A percentile compares a stretch with the other conserved stretches of the same genome.
phyloP scores from a whole-genome alignment of 2,888 invertebrate genomes.

The Drosophila dives region DNA sequence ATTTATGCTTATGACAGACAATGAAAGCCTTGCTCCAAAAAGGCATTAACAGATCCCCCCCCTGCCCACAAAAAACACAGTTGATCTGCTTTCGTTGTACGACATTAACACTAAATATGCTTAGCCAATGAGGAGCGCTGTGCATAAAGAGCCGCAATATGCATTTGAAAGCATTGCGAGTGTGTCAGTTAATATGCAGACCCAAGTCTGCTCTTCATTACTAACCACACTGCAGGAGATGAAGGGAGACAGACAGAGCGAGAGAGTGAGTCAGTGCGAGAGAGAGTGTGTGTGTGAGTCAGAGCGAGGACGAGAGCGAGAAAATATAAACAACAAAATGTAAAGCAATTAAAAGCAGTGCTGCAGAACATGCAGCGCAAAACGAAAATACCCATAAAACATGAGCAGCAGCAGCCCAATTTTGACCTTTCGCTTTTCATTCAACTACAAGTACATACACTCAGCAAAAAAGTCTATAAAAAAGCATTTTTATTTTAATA shows the following conservation, averaged over 20 bases:
- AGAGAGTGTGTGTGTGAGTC: neutral
- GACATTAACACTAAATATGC: conserved; percentile 76
- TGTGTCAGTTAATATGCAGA: conserved; percentile 77
- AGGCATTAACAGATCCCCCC: neutral
- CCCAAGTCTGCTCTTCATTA: conserved; percentile 75
- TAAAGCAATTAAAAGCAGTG: conserved; percentile 81
- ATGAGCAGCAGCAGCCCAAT: conserved; percentile 72
- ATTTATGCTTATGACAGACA: conserved; percentile 79
- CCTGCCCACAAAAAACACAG: neutral
- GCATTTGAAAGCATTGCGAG: conserved; percentile 74
- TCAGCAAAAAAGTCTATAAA: neutral
- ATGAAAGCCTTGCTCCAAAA: conserved; percentile 62
- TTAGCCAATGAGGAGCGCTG: conserved; percentile 35
- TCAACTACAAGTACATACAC: neutral
- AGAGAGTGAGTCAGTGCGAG: neutral
- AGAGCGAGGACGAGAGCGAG: neutral
- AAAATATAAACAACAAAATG: conserved; percentile 74
- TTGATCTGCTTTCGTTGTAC: conserved; percentile 68
- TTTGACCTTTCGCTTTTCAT: conserved; percentile 65
- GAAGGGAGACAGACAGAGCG: neutral
- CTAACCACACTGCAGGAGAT: conserved; percentile 30
- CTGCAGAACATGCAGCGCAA: conserved; percentile 60
- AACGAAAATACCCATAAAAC: conserved; percentile 79
- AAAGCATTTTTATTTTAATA: neutral
- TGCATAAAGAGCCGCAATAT: conserved; percentile 39